A percentile compares a stretch with the other conserved stretches of the same genome.
phyloP scores from a whole-genome alignment of 2,888 invertebrate genomes.

The Empis stercorea region DNA sequence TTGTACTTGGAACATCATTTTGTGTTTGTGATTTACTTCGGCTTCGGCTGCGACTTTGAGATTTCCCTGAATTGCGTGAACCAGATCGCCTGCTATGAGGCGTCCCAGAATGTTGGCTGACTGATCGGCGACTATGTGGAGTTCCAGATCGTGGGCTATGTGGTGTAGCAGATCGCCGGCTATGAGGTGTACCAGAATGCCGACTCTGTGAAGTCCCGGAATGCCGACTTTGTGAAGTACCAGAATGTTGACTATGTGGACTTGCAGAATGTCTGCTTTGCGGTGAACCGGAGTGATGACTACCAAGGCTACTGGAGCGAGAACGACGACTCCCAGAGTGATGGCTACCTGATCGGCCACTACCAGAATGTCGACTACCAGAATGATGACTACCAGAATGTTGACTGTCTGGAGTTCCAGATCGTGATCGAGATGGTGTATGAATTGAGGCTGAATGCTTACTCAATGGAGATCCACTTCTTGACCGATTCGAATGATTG shows the following conservation, averaged over 20 bases:
- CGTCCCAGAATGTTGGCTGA: conserved; percentile 4
- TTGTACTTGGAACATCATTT: too few species aligned
- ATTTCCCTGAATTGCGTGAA: conserved; percentile 23
- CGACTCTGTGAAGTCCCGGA: conserved; percentile 19
- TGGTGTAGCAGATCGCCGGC: conserved; percentile 13
- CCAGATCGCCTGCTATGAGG: conserved; percentile 18
- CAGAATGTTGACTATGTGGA: conserved; percentile 19
- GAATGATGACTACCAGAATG: conserved; percentile 8
- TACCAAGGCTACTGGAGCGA: conserved; percentile 11
- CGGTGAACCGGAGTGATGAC: conserved; percentile 10
- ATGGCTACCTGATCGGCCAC: conserved; percentile 13
- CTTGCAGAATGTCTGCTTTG: conserved; percentile 12
- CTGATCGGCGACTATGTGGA: conserved; percentile 5
- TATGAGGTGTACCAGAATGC: conserved; percentile 15
- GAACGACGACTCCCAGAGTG: conserved; percentile 16
- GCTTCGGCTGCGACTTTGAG: neutral
- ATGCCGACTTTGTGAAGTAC: conserved; percentile 25
- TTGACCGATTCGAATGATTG: conserved; percentile 16
- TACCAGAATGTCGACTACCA: conserved; percentile 15
- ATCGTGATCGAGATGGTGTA: conserved; percentile 23
- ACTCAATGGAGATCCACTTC: conserved; percentile 15
- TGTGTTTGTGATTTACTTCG: conserved; percentile 7
- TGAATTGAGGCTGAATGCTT: conserved; percentile 18
- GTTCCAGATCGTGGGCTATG: conserved; percentile 6
- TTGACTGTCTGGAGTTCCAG: conserved; percentile 37